phyloP scores from a whole-genome alignment of 2,113 vertebrate species.

The Cinclus mexicanus region DNA sequence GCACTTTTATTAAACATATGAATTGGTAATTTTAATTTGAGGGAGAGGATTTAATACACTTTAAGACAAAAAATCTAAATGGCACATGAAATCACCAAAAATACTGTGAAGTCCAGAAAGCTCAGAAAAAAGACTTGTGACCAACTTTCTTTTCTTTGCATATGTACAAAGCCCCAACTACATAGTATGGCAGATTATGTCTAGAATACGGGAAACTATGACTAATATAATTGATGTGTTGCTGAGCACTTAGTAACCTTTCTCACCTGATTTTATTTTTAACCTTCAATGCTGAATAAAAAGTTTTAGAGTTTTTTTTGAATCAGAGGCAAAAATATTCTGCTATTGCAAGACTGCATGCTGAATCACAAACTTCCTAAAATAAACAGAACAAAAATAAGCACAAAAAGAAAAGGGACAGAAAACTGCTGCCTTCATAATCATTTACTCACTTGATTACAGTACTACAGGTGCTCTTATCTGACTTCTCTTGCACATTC shows the following conservation, averaged over 20 bases:
- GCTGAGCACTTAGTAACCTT: not conserved
- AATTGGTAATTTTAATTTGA: not conserved
- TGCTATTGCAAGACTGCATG: not conserved
- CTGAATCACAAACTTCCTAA: constrained; percentile 17
- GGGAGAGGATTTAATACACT: not conserved
- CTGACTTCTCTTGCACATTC: not conserved
- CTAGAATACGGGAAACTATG: not conserved
- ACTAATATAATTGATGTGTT: not conserved
- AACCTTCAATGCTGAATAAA: not conserved
- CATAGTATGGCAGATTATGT: not conserved
- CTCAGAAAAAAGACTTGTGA: not conserved
- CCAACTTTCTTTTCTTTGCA: not conserved
- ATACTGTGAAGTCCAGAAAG: not conserved
- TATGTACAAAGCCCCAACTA: not conserved
- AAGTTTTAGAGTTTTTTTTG: not conserved
- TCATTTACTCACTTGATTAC: not conserved
- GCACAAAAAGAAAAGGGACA: not conserved
- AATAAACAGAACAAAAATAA: constrained; percentile 12
- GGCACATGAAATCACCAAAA: not conserved
- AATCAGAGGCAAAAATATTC: not conserved
- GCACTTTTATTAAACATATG: not conserved
- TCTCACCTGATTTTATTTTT: not conserved
- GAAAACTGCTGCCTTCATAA: not conserved
- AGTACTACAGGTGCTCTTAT: not conserved
- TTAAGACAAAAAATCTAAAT: not conserved